Evolutionary conservation across 2,888 invertebrate species (phyloP).

Genomic region (Amphimallon solstitiale): DNA sequence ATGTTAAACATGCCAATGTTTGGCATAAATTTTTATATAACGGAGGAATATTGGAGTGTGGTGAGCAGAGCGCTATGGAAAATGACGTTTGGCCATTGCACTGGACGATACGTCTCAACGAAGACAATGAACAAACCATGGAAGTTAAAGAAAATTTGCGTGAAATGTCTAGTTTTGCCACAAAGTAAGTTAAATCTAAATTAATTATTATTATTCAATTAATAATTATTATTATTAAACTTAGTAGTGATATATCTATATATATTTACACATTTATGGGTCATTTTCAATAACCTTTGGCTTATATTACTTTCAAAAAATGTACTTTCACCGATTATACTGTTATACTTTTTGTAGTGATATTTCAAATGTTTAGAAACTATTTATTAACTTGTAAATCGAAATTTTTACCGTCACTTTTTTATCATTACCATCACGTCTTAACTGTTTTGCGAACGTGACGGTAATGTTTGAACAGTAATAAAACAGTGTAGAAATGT

Average conservation of each 20-base stretch:
- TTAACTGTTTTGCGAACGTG: no score
- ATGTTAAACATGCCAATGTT: constrained; percentile 53
- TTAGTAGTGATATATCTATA: background rate
- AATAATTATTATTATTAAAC: background rate
- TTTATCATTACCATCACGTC: no score
- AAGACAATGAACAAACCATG: constrained; percentile 54
- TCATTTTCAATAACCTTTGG: no score
- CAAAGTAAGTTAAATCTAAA: constrained; percentile 60
- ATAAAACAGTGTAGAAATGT: no score
- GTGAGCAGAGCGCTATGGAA: constrained; percentile 50
- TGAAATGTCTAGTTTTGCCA: constrained; percentile 62
- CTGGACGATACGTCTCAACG: constrained; percentile 64
- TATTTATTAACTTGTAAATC: no score
- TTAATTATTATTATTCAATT: background rate
- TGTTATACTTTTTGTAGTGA: no score
- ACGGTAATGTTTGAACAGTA: no score
- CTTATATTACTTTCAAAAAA: no score
- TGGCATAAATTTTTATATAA: constrained; percentile 61
- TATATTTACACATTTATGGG: no score
- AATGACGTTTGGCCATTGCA: constrained; percentile 65
- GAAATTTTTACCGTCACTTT: no score
- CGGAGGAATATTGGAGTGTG: constrained; percentile 58
- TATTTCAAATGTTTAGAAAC: no score
- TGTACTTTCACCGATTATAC: no score
- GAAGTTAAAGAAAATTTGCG: constrained; percentile 62